Conservation (phyloP, 2,113 vertebrate species). For the Lethenteron reissneri region DNA sequence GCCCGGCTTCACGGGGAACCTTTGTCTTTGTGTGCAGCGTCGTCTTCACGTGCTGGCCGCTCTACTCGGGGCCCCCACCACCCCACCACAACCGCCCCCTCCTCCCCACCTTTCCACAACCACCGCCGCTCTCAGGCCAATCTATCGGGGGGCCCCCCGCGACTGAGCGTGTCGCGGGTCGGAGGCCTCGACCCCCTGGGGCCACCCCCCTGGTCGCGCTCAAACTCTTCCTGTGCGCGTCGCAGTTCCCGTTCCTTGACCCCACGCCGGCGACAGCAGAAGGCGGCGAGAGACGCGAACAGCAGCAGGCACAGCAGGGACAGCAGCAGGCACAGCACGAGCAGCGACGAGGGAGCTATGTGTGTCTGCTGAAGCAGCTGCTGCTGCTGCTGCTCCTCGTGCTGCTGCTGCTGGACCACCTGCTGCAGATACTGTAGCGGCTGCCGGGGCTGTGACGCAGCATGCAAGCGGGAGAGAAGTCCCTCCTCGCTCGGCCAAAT, state of each 20-base stretch:
- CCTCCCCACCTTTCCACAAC: not conserved
- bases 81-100: not conserved
- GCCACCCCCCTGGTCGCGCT: not conserved
- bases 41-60: not conserved
- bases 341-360: slow-evolving; percentile 2
- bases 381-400: no score
- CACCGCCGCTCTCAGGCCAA: not conserved
- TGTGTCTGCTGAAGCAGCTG: not conserved
- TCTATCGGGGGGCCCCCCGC: not conserved
- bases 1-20: no score
- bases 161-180: no score
- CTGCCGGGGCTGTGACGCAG: no score
- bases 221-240: not conserved
- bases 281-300: not conserved
- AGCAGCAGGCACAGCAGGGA: not conserved
- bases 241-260: not conserved
- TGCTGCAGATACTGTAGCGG: no score
- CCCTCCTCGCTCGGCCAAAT: no score
- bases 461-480: no score
- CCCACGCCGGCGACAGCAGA: not conserved
- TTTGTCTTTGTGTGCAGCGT: no score
- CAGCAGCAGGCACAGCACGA: not conserved
- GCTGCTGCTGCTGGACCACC: no score
- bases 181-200: no score
- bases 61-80: not conserved